Evolutionary conservation across 2,797 vertebrate species (phyloP), one percentile per base, ranked within the genome.

Genomic region (Microctenopoma stevenorrisi): DNA sequence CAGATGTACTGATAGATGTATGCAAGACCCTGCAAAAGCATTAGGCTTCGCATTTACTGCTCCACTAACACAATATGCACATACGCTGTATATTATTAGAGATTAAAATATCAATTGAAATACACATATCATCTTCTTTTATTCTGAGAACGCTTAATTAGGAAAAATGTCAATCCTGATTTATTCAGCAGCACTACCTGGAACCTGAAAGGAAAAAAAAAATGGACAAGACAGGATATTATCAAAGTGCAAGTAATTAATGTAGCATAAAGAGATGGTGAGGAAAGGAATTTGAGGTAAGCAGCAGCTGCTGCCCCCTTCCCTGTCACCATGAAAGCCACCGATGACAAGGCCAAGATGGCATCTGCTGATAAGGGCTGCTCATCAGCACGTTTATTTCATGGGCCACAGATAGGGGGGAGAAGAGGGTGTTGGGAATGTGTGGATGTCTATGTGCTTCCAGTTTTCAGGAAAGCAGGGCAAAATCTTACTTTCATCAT

Each of bases 301-400:
- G 61, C 72, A 69, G 79, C 50, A 72, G 78, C 82, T 81, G 81
- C 74, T 35, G 44, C 82, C 69, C 70, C 68, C 72, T 79, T 81
- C 69, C 85, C 88, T 84, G 76, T 86, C 87, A 90, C 90, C 86
- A 78, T 82, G 87, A 83, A 87, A 90, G 81, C 83, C 84, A 62
- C 74, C 13, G 91, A 87, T 94, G 93, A 94, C 90, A 94, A 88
- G 89, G 71, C 79, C 72, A 84, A 93, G 93, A 94, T 92, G 90
- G 87, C 86, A 91, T 91, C 82, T 88, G 88, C 86, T 91, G 93
- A 94, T 94, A 94, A 82, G 15, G 9, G 71, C 84, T 84, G 82
- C 89, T 93, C 89, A 93, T 93, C 92, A 93, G 92, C 87, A 89
- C 89, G 83, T 87, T 89, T 57, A 85, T 90, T 87, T 87, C 69